Conservation (phyloP, 2,888 invertebrate species). For the Bugula neritina region DNA sequence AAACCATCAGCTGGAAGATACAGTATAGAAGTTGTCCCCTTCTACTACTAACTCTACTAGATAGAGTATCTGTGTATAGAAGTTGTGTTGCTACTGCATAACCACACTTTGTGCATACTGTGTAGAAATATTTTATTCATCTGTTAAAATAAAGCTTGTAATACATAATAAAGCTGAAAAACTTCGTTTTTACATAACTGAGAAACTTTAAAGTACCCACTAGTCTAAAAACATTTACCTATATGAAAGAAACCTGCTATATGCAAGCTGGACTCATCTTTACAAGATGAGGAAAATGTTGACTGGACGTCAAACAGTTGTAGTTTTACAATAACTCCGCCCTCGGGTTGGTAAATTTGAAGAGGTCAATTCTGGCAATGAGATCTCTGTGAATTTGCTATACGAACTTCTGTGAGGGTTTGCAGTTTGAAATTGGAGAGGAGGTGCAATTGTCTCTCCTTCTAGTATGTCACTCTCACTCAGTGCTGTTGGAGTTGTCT, state of each 20-base stretch:
- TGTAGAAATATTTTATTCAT: too few relatives aligned
- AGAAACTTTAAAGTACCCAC: too few relatives aligned
- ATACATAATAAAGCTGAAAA: too few relatives aligned
- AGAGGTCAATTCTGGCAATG: background rate
- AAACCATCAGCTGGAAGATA: background rate
- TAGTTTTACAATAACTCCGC: background rate
- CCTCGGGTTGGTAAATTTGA: too few relatives aligned
- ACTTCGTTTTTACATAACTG: too few relatives aligned
- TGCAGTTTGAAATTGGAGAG: background rate
- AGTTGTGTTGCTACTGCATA: too few relatives aligned
- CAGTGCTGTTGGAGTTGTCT: background rate
- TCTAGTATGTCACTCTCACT: background rate
- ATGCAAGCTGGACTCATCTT: too few relatives aligned
- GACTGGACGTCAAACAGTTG: background rate
- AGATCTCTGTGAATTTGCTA: background rate
- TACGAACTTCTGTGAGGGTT: background rate
- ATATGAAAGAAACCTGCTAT: too few relatives aligned
- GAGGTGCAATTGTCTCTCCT: background rate
- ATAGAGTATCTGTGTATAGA: background rate
- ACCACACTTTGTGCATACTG: too few relatives aligned
- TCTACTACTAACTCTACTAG: background rate
- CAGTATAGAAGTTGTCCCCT: slow-evolving; percentile 13
- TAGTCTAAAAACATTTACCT: too few relatives aligned
- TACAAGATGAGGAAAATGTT: too few relatives aligned
- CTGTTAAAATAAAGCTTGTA: too few relatives aligned